phyloP scores from a whole-genome alignment of 2,113 vertebrate species.

The Gnathonemus echidnorhynchus region DNA sequence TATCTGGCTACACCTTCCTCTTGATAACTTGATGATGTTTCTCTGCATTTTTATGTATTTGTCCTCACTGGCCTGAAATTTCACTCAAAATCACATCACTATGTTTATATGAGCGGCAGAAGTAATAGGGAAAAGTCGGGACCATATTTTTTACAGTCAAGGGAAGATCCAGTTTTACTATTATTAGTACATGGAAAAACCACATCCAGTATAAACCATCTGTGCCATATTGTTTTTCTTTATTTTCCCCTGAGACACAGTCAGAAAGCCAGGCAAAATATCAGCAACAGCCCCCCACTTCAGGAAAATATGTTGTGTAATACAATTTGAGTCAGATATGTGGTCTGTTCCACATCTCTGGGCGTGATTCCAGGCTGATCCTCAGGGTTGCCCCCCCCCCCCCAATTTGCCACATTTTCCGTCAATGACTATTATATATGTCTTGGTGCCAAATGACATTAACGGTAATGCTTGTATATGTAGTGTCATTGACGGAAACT shows the following conservation, averaged over 20 bases:
- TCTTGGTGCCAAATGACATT: not conserved
- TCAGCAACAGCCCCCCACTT: not conserved
- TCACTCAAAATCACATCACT: not conserved
- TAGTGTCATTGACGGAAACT: not conserved
- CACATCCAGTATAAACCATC: not conserved
- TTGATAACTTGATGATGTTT: not conserved
- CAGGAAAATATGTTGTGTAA: not conserved
- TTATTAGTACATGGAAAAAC: not conserved
- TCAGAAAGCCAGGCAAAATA: not conserved
- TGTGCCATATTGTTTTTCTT: not conserved
- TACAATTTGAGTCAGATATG: not conserved
- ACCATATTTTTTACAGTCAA: not conserved
- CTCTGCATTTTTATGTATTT: not conserved
- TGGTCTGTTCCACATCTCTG: not conserved
- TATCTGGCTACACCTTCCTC: not conserved
- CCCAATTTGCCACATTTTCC: not conserved
- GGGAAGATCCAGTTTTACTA: not conserved
- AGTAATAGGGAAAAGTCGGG: not conserved
- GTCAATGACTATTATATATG: not conserved
- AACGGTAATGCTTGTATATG: not conserved
- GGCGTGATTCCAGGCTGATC: not conserved
- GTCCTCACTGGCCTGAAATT: not conserved
- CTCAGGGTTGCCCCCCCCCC: not conserved
- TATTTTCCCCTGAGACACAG: not conserved
- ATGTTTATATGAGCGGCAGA: not conserved